A percentile compares a stretch with the other conserved stretches of the same genome.
These are phyloP conservation scores for Laterallus jamaicensis DNA, from an alignment of 2,113 vertebrate species.

Conservation along the genomic window DNA sequence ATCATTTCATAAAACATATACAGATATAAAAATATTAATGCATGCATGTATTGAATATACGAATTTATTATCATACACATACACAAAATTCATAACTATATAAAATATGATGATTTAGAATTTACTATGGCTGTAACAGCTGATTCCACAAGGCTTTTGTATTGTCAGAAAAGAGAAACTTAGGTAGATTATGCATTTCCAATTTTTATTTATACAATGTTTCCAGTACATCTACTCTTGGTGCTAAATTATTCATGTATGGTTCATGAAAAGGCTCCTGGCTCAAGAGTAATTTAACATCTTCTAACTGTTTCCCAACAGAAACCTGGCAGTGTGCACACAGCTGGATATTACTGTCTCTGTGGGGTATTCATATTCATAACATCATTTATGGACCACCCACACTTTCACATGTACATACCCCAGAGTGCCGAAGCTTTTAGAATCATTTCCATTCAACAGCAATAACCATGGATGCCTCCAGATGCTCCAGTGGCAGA, in stretches of 20 bases:
- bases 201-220: neutral
- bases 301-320: neutral
- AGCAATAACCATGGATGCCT: fast-evolving
- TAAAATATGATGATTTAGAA: neutral
- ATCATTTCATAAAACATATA: neutral
- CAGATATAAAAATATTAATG: neutral
- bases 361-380: neutral
- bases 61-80: neutral
- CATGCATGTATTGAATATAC: neutral
- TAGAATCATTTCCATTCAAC: neutral
- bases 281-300: neutral
- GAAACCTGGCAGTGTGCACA: neutral
- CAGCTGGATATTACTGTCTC: neutral
- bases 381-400: neutral
- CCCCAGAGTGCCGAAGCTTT: neutral
- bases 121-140: neutral
- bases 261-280: neutral
- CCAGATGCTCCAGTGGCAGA: neutral
- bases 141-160: neutral
- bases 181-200: neutral
- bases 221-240: neutral
- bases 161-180: neutral
- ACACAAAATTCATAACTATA: neutral
- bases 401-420: neutral
- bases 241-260: neutral